Conservation (phyloP, 2,888 invertebrate genomes). For the Laothoe populi region DNA sequence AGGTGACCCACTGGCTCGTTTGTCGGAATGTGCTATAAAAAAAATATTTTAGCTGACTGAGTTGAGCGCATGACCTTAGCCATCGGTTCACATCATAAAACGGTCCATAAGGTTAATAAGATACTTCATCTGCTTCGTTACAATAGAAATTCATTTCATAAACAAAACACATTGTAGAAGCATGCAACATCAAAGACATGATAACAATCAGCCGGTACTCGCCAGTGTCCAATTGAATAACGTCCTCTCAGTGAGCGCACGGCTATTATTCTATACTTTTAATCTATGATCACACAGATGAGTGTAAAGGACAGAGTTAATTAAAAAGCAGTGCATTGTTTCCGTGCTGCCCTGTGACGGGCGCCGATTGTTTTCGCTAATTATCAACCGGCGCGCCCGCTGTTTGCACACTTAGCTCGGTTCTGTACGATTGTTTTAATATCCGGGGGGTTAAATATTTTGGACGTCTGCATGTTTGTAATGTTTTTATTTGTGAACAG, state of each 20-base stretch:
- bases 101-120: no score
- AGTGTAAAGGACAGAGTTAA: constrained; percentile 30
- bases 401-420: constrained; percentile 33
- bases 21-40: no score
- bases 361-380: constrained; percentile 35
- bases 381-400: constrained; percentile 30
- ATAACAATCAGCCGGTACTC: no score
- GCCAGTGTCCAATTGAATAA: no score
- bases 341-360: constrained; percentile 28
- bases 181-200: no score
- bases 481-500: not conserved
- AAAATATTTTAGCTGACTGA: no score
- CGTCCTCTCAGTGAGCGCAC: not conserved
- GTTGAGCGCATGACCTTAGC: no score
- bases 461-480: not conserved
- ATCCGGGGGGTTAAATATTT: constrained; percentile 14
- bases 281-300: constrained; percentile 21
- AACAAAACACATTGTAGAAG: no score
- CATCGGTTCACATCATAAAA: no score
- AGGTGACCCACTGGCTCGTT: no score
- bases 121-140: no score
- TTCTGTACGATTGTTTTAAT: constrained; percentile 20
- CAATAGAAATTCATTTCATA: no score
- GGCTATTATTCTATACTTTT: constrained; percentile 1
- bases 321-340: constrained; percentile 34